Conservation (phyloP, 2,888 invertebrate species). For the Camptogramma bilineatum region DNA sequence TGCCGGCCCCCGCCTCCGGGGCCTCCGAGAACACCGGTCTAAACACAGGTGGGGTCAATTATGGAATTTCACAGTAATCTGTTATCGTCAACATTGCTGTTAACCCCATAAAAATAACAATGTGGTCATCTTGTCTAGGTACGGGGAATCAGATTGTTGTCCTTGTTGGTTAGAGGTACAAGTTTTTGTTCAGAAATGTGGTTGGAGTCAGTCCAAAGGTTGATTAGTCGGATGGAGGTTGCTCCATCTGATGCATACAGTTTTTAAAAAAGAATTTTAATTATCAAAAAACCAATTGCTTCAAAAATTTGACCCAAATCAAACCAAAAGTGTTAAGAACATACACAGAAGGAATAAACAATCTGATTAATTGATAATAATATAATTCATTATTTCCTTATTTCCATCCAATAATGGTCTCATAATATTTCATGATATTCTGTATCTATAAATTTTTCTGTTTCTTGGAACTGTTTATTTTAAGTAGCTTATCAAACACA, state of each 20-base stretch:
- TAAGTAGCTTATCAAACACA: conserved; percentile 3
- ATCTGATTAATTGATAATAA: neutral
- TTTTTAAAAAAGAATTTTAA: too few species aligned
- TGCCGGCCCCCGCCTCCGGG: conserved; percentile 80
- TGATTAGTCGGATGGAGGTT: too few species aligned
- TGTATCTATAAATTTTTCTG: neutral
- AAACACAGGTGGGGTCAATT: conserved; percentile 86
- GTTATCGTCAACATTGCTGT: conserved; percentile 44
- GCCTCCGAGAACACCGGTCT: conserved; percentile 90
- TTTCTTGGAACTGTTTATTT: conserved; percentile 5
- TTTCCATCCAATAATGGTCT: neutral
- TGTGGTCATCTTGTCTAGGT: neutral
- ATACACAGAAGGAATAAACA: neutral
- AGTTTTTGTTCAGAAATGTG: neutral
- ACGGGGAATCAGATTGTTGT: neutral
- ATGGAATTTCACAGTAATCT: conserved; percentile 82
- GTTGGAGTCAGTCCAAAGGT: neutral
- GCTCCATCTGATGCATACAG: too few species aligned
- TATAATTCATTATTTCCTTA: neutral
- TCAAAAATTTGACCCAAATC: neutral
- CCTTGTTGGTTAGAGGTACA: neutral
- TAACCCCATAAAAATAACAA: conserved; percentile 40
- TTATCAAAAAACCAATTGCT: too few species aligned
- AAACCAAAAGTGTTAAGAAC: neutral
- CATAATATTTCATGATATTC: neutral